Evolutionary conservation across 2,888 invertebrate species (phyloP).

Genomic region (Encarsia formosa): DNA sequence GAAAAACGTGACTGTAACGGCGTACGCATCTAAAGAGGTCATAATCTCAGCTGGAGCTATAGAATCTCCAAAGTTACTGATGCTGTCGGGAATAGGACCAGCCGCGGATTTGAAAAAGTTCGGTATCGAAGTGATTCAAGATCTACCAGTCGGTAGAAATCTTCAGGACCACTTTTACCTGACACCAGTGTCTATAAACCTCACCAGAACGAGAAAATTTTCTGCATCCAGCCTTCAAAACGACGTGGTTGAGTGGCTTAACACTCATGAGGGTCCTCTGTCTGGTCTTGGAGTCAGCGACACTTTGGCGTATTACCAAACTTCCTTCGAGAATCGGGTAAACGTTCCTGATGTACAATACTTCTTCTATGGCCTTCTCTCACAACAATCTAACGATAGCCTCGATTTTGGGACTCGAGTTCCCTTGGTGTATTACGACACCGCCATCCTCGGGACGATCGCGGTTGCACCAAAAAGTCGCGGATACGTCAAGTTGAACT

Average conservation of each 20-base stretch:
- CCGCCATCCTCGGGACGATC: slow-evolving; percentile 59
- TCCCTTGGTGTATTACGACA: slow-evolving; percentile 62
- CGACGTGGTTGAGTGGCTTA: slow-evolving; percentile 52
- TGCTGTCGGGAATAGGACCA: slow-evolving; percentile 81
- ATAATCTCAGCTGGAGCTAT: slow-evolving; percentile 73
- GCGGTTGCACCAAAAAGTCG: slow-evolving; percentile 61
- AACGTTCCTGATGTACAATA: slow-evolving; percentile 63
- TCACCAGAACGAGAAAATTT: no score
- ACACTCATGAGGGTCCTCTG: slow-evolving; percentile 53
- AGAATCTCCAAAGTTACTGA: slow-evolving; percentile 78
- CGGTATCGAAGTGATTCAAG: slow-evolving; percentile 60
- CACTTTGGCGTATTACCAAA: slow-evolving; percentile 60
- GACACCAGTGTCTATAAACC: no score
- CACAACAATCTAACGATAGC: slow-evolving; percentile 57
- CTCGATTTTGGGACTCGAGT: slow-evolving; percentile 51
- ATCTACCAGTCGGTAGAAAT: slow-evolving; percentile 75
- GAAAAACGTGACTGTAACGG: slow-evolving; percentile 40
- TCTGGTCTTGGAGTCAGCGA: slow-evolving; percentile 53
- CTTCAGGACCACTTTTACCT: slow-evolving; percentile 80
- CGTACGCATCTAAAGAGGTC: slow-evolving; percentile 66
- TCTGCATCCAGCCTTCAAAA: no score
- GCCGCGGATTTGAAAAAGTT: slow-evolving; percentile 57
- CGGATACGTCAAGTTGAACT: slow-evolving; percentile 48
- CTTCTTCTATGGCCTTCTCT: slow-evolving; percentile 54
- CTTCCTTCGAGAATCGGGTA: slow-evolving; percentile 51